Percentiles rank a stretch among this genome's conserved stretches.
Conservation (phyloP, 2,888 invertebrate genomes). For the Pyrocoelia pectoralis region DNA sequence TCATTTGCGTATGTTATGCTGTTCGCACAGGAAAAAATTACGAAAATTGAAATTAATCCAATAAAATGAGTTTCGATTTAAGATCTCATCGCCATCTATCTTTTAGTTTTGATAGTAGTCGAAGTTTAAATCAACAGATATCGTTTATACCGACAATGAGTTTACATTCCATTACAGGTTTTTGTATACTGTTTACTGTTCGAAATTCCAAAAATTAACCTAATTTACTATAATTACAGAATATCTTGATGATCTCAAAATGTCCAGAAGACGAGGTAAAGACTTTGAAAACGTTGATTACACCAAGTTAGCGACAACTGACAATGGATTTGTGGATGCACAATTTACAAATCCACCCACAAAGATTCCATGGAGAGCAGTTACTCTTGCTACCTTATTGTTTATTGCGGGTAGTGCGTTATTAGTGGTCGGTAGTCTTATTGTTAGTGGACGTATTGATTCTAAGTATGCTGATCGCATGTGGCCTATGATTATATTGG, state of each 20-base stretch:
- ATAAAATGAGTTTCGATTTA: conserved; percentile 27
- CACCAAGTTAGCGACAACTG: conserved; percentile 63
- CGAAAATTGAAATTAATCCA: no score
- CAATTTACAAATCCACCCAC: conserved; percentile 73
- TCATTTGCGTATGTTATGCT: no score
- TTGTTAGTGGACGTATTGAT: conserved; percentile 82
- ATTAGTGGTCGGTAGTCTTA: conserved; percentile 65
- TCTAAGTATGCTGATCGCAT: conserved; percentile 86
- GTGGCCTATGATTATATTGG: conserved; percentile 89
- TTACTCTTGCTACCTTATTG: conserved; percentile 77
- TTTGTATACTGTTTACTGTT: no score
- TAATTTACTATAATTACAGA: no score
- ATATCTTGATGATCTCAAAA: conserved; percentile 62
- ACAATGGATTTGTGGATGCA: conserved; percentile 74
- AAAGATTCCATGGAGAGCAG: conserved; percentile 86
- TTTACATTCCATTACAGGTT: conserved; percentile 54
- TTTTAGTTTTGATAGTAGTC: conserved; percentile 35
- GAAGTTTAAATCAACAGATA: conserved; percentile 41
- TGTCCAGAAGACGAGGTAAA: conserved; percentile 69
- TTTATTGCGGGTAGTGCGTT: conserved; percentile 80
- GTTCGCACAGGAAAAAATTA: no score
- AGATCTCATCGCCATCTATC: conserved; percentile 40
- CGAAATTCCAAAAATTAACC: no score
- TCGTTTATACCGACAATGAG: conserved; percentile 49
- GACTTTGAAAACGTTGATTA: conserved; percentile 71